phyloP scores from a whole-genome alignment of 2,888 invertebrate species.

The Bugula neritina region DNA sequence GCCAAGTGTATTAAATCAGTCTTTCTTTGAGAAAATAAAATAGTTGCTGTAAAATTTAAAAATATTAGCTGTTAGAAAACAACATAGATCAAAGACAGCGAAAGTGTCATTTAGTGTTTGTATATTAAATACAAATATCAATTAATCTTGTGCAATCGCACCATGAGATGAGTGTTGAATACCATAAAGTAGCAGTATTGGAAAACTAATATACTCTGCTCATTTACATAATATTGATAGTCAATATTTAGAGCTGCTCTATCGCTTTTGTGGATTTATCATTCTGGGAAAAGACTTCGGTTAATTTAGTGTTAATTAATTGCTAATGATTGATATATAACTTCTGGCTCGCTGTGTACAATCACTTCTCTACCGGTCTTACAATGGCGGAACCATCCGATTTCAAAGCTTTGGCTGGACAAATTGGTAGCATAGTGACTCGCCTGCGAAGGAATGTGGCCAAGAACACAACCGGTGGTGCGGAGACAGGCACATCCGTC shows the following conservation, averaged over 20 bases:
- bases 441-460: neutral
- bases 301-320: neutral
- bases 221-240: neutral
- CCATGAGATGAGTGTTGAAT: no score
- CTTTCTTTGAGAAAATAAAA: no score
- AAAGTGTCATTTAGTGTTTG: no score
- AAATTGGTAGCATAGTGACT: neutral
- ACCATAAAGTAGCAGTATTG: neutral
- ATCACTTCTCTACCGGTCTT: no score
- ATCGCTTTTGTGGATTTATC: neutral
- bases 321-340: neutral
- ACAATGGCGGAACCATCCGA: neutral
- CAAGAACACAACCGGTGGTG: slow-evolving; percentile 3
- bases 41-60: no score
- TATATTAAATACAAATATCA: no score
- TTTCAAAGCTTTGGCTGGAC: neutral
- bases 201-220: neutral
- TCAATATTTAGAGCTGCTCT: neutral
- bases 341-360: no score
- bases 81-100: no score
- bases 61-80: no score
- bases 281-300: neutral
- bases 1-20: no score
- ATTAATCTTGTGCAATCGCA: no score
- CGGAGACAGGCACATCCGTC: neutral